Conservation (phyloP, 2,797 vertebrate species). For the Melanotaenia maccullochi region DNA sequence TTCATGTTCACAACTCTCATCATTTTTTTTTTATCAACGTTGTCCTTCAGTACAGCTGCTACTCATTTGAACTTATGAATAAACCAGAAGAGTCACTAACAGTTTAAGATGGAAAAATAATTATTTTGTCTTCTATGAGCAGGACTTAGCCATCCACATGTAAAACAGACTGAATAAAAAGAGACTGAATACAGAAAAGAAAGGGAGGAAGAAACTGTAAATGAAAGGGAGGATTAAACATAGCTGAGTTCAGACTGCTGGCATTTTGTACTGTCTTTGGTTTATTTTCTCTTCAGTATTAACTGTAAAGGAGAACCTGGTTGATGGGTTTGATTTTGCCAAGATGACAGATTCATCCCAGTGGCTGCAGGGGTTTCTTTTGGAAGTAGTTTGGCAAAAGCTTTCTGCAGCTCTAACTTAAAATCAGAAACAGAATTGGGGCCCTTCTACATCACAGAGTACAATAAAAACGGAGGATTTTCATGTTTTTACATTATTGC, state of each 20-base stretch:
- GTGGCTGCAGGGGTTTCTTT: constrained; percentile 48
- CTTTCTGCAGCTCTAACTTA: constrained; percentile 62
- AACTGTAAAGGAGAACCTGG: constrained; percentile 41
- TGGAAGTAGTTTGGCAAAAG: constrained; percentile 57
- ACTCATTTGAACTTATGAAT: not conserved
- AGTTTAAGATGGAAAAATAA: not conserved
- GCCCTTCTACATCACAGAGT: constrained; percentile 47
- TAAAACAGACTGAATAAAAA: not conserved
- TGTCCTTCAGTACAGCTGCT: not conserved
- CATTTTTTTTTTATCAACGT: not conserved
- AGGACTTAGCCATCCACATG: not conserved
- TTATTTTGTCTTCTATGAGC: not conserved
- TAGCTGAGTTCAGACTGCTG: constrained; percentile 17
- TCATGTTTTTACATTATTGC: constrained; percentile 36
- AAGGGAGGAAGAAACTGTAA: constrained; percentile 14
- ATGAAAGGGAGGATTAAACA: constrained; percentile 28
- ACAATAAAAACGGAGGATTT: constrained; percentile 50
- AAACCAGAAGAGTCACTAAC: not conserved
- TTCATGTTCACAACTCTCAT: not conserved
- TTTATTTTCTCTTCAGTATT: constrained; percentile 28
- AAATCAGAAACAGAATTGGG: constrained; percentile 49
- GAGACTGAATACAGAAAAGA: no score
- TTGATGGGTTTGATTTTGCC: constrained; percentile 68
- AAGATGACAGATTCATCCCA: constrained; percentile 38
- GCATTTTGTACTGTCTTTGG: constrained; percentile 24